Evolutionary conservation across 1,140 invertebrate species (phyloP).

Genomic region (Fopius arisanus): DNA sequence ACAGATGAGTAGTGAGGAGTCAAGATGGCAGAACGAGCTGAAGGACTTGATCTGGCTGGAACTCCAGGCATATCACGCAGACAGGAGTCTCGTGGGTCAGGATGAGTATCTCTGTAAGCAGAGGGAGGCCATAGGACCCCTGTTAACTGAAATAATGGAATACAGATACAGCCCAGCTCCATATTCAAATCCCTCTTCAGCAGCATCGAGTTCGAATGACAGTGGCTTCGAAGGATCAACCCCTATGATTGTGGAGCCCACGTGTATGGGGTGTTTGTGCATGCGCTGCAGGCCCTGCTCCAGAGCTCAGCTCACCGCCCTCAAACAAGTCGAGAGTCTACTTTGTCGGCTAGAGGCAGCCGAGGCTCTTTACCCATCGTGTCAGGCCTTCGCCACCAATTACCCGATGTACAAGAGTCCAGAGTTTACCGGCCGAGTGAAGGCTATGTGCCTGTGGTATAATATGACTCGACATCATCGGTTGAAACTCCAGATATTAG

Average conservation of each 20-base stretch:
- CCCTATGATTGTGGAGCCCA: neutral
- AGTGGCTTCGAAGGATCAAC: constrained; percentile 34
- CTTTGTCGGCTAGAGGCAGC: constrained; percentile 78
- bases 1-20: constrained; percentile 82
- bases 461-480: constrained; percentile 87
- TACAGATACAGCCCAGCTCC: constrained; percentile 64
- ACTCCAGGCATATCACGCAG: constrained; percentile 82
- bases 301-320: constrained; percentile 73
- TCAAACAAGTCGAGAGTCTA: constrained; percentile 76
- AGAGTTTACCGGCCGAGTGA: constrained; percentile 74
- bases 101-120: constrained; percentile 79
- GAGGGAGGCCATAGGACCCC: constrained; percentile 72
- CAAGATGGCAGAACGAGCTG: constrained; percentile 85
- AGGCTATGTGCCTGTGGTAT: constrained; percentile 88
- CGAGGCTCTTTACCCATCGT: constrained; percentile 84
- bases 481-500: constrained; percentile 80
- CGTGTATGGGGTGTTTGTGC: constrained; percentile 70
- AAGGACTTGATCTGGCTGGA: constrained; percentile 92
- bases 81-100: constrained; percentile 75
- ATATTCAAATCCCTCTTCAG: constrained; percentile 7
- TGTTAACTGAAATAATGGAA: constrained; percentile 79
- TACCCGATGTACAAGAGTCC: constrained; percentile 76
- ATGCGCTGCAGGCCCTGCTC: constrained; percentile 76
- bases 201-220: constrained; percentile 32
- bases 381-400: constrained; percentile 76